A percentile compares a stretch with the other conserved stretches of the same genome.
These are phyloP conservation scores for Cotesia chilonis DNA, from an alignment of 1,140 invertebrate species.

Conservation along the genomic window DNA sequence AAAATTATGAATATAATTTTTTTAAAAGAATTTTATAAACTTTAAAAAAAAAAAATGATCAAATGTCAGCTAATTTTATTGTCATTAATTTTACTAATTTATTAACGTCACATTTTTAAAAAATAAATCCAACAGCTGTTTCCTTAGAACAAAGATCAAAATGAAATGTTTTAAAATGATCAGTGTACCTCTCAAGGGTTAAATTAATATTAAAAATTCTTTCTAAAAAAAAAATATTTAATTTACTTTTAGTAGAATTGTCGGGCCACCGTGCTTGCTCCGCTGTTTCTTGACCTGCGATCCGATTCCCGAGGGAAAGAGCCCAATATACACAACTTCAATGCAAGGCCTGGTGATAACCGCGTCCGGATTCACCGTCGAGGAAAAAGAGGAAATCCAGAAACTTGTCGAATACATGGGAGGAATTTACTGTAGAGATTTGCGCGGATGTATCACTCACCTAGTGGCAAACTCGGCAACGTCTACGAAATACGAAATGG, in stretches of 20 bases:
- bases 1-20: too few relatives aligned
- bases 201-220: too few relatives aligned
- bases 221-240: slow-evolving; percentile 35
- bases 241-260: slow-evolving; percentile 69
- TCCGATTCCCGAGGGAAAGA: slow-evolving; percentile 77
- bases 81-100: too few relatives aligned
- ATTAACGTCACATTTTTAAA: too few relatives aligned
- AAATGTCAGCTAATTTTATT: too few relatives aligned
- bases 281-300: slow-evolving; percentile 75
- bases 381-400: slow-evolving; percentile 74
- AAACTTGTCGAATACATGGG: slow-evolving; percentile 83
- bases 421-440: slow-evolving; percentile 76
- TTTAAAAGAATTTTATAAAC: too few relatives aligned
- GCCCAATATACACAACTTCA: slow-evolving; percentile 81
- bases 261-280: slow-evolving; percentile 83
- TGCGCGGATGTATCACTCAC: slow-evolving; percentile 81
- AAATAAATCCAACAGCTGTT: too few relatives aligned
- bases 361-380: slow-evolving; percentile 73
- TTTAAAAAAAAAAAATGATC: too few relatives aligned
- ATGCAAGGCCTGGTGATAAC: slow-evolving; percentile 81
- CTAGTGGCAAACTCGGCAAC: slow-evolving; percentile 79
- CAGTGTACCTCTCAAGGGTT: too few relatives aligned
- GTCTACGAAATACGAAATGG: slow-evolving; percentile 81
- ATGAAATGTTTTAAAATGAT: too few relatives aligned
- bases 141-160: too few relatives aligned